Percentiles rank a stretch among this genome's conserved stretches.
phyloP scores from a whole-genome alignment of 2,113 vertebrate genomes.

The Aplodontia rufa region DNA sequence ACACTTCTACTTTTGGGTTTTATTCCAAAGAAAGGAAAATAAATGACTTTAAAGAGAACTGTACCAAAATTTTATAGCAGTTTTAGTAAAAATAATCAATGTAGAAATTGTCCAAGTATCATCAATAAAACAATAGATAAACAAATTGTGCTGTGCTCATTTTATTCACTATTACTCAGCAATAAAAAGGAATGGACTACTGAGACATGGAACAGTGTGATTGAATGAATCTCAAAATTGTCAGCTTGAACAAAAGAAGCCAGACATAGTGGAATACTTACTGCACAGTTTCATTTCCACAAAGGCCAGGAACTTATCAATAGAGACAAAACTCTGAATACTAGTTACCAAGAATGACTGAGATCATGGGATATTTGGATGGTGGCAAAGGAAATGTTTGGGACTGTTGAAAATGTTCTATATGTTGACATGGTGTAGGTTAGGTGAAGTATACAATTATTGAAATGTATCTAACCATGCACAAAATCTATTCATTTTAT shows the following conservation, averaged over 20 bases:
- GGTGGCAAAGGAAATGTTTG: neutral
- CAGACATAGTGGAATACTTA: neutral
- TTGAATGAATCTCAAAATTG: neutral
- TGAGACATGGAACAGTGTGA: neutral
- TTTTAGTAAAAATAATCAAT: neutral
- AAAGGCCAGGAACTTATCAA: neutral
- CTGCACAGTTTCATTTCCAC: neutral
- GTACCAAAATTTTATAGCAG: neutral
- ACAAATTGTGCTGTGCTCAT: neutral
- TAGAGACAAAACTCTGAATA: neutral
- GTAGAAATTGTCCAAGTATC: neutral
- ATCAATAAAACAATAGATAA: neutral
- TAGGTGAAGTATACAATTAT: neutral
- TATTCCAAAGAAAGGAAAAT: neutral
- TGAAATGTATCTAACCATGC: neutral
- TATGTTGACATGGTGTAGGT: neutral
- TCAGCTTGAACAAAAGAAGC: neutral
- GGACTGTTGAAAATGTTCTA: neutral
- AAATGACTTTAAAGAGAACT: neutral
- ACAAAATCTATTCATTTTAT: neutral
- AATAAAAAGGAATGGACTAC: neutral
- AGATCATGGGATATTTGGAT: neutral
- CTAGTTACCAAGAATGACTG: neutral
- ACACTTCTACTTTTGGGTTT: constrained; percentile 9
- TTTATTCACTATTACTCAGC: neutral